Conservation (phyloP, 2,113 vertebrate genomes). For the Heliornis fulica region DNA sequence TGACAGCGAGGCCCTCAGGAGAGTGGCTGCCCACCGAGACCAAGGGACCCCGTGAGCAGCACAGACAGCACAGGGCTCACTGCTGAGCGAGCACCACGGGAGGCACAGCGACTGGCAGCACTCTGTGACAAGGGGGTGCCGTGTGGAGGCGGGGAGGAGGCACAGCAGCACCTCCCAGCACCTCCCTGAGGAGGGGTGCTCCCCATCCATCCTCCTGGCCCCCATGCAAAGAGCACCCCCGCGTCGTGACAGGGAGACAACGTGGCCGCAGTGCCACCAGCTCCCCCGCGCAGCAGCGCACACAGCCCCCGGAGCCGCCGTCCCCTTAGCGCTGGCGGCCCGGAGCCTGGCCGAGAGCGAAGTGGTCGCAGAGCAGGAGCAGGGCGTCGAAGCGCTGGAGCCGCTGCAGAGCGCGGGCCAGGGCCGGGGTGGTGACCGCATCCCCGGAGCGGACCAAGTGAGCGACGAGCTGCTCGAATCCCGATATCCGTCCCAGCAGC, state of each 20-base stretch:
- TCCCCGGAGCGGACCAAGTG: not conserved
- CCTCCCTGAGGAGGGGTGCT: not conserved
- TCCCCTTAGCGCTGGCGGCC: not conserved
- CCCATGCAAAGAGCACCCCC: not conserved
- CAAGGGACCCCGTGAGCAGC: fast-evolving
- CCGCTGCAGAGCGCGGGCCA: constrained; percentile 43
- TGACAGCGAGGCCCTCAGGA: not conserved
- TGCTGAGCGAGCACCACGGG: not conserved
- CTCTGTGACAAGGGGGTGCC: too few relatives aligned
- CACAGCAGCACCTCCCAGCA: not conserved
- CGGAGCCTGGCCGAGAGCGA: not conserved
- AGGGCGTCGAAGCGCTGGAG: constrained; percentile 51
- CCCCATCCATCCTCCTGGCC: not conserved
- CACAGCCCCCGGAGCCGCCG: not conserved
- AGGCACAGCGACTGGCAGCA: fast-evolving
- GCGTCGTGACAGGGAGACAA: not conserved
- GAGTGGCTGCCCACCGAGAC: not conserved
- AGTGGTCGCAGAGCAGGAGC: constrained; percentile 60
- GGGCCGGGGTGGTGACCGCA: not conserved
- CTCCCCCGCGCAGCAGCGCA: not conserved
- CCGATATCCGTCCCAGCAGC: constrained; percentile 17
- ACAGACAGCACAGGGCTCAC: not conserved
- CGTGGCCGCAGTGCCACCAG: not conserved
- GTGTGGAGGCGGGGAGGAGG: not conserved
- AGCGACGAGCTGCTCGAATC: constrained; percentile 50